Conservation (phyloP, 2,113 vertebrate species). For the Ariopsis seemanni region DNA sequence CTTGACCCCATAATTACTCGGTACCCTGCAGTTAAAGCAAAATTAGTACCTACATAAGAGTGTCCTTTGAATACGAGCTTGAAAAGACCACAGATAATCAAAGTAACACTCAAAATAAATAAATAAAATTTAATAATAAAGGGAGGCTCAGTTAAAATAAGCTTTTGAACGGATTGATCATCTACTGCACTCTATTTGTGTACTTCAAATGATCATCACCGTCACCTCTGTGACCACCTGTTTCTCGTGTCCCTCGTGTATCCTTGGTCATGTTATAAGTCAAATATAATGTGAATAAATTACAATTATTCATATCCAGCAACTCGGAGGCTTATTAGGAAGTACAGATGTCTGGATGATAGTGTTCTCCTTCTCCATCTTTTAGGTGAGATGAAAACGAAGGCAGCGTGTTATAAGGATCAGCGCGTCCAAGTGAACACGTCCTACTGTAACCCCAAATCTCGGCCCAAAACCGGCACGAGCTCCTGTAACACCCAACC, state of each 20-base stretch:
- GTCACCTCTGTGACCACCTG: neutral
- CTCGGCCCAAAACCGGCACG: constrained; percentile 69
- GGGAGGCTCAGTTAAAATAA: neutral
- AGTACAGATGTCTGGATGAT: neutral
- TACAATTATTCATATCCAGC: neutral
- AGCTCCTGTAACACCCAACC: constrained; percentile 78
- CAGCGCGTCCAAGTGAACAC: constrained; percentile 75
- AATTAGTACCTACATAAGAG: neutral
- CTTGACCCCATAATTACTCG: constrained; percentile 28
- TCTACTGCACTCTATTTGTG: neutral
- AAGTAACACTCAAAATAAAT: neutral
- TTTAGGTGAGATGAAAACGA: constrained; percentile 80
- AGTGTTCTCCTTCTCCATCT: constrained; percentile 22
- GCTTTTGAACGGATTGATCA: neutral
- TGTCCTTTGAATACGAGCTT: neutral
- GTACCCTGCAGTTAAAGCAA: neutral
- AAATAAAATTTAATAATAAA: neutral
- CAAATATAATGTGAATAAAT: neutral
- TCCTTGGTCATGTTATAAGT: neutral
- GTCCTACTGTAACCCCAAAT: constrained; percentile 77
- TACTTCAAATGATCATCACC: neutral
- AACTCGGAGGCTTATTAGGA: neutral
- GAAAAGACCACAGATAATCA: neutral
- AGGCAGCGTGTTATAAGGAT: constrained; percentile 80
- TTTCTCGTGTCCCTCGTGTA: neutral